A percentile compares a stretch with the other conserved stretches of the same genome.
phyloP scores from a whole-genome alignment of 2,797 vertebrate genomes.

The Xiphophorus birchmanni region DNA sequence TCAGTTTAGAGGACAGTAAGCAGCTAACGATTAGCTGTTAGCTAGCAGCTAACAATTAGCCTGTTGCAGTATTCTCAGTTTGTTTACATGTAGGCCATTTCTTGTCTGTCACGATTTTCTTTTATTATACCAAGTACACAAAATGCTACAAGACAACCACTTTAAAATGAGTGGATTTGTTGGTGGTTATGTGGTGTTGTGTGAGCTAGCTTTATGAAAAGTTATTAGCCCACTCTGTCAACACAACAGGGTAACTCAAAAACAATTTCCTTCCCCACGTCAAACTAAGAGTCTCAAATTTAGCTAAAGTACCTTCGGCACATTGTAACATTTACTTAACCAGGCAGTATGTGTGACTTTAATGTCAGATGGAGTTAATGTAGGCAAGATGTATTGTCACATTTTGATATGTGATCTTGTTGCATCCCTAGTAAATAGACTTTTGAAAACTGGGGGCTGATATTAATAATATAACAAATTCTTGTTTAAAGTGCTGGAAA shows the following conservation, averaged over 20 bases:
- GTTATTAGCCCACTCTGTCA: slow-evolving; percentile 1
- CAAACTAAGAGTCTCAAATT: neutral
- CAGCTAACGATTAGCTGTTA: neutral
- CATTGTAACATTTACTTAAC: too few relatives aligned
- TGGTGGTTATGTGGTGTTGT: too few relatives aligned
- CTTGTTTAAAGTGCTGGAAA: neutral
- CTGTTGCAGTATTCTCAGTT: neutral
- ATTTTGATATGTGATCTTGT: slow-evolving; percentile 7
- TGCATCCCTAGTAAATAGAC: slow-evolving; percentile 1
- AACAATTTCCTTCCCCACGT: neutral
- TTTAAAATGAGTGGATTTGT: too few relatives aligned
- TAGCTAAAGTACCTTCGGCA: too few relatives aligned
- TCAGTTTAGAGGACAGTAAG: too few relatives aligned
- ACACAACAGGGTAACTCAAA: neutral
- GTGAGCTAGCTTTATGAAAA: neutral
- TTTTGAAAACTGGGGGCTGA: neutral
- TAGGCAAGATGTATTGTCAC: too few relatives aligned
- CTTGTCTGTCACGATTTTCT: neutral
- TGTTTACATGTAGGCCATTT: neutral
- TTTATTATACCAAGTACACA: neutral
- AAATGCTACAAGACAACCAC: neutral
- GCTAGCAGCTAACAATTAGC: neutral
- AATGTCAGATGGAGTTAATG: too few relatives aligned
- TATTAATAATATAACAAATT: slow-evolving; percentile 1
- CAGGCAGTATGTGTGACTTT: too few relatives aligned